phyloP scores from a whole-genome alignment of 2,888 invertebrate species.

The Odontothrips loti region DNA sequence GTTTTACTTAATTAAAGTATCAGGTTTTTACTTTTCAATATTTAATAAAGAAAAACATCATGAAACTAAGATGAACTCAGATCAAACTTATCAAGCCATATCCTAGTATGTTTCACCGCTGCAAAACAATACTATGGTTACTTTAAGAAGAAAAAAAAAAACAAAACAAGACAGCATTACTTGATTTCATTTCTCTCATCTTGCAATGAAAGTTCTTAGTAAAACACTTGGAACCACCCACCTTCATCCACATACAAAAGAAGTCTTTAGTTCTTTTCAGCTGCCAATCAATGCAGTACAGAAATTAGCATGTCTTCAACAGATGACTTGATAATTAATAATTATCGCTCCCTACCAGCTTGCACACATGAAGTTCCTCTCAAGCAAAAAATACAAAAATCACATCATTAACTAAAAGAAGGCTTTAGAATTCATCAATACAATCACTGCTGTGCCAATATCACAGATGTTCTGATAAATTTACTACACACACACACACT shows the following conservation, averaged over 20 bases:
- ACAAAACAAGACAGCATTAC: no score
- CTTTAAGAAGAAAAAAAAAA: no score
- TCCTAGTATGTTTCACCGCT: no score
- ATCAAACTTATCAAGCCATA: no score
- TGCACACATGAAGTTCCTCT: not conserved
- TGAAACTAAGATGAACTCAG: not conserved
- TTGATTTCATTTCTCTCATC: no score
- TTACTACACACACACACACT: slow-evolving; percentile 17
- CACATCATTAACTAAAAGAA: slow-evolving; percentile 3
- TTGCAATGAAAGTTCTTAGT: no score
- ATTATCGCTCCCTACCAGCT: not conserved
- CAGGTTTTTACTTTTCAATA: not conserved
- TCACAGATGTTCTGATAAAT: slow-evolving; percentile 23
- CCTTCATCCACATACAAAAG: no score
- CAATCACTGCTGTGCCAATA: slow-evolving; percentile 17
- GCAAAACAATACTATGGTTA: no score
- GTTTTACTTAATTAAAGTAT: no score
- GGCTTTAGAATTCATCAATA: not conserved
- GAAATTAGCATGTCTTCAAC: not conserved
- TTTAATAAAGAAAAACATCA: not conserved
- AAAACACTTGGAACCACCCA: no score
- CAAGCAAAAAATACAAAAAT: slow-evolving; percentile 9
- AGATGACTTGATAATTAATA: not conserved
- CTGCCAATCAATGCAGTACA: not conserved
- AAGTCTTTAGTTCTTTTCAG: not conserved